These are phyloP conservation scores for Drosophila sp. DNA, from an alignment of 1,140 invertebrate genomes.

Conservation along the genomic window DNA sequence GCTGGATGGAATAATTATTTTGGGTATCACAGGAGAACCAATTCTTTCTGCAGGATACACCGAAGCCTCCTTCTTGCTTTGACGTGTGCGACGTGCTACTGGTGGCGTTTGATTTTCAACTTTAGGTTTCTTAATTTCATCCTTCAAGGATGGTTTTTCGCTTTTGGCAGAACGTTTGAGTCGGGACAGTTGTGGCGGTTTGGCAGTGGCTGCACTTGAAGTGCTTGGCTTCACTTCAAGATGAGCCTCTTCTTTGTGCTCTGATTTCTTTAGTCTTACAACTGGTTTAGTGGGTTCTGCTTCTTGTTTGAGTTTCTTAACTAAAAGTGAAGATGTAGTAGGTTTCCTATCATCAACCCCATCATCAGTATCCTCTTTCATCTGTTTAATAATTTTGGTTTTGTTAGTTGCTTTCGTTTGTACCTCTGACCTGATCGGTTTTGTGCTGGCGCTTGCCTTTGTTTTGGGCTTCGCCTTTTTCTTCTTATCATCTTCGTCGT, in stretches of 20 bases:
- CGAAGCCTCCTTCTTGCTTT: constrained; percentile 23
- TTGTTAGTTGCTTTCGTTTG: constrained; percentile 21
- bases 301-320: constrained; percentile 6
- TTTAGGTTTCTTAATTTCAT: constrained; percentile 37
- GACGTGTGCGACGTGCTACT: constrained; percentile 60
- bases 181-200: constrained; percentile 34
- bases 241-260: background rate
- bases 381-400: constrained; percentile 1
- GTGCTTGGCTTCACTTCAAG: constrained; percentile 41
- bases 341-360: background rate
- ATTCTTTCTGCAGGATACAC: constrained; percentile 22
- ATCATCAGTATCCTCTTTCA: constrained; percentile 21
- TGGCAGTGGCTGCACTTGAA: constrained; percentile 28
- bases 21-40: constrained; percentile 68
- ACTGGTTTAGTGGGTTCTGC: constrained; percentile 1
- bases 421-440: constrained; percentile 12
- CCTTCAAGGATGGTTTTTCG: constrained; percentile 2
- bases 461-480: constrained; percentile 55
- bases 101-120: constrained; percentile 28
- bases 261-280: constrained; percentile 13
- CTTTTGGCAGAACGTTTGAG: constrained; percentile 39
- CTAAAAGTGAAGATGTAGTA: background rate
- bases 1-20: constrained; percentile 49
- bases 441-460: constrained; percentile 11
- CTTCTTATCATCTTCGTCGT: constrained; percentile 22